Percentiles rank a stretch among this genome's conserved stretches.
These are phyloP conservation scores for Charadrius vociferus DNA, from an alignment of 2,113 vertebrate genomes.

Conservation along the genomic window DNA sequence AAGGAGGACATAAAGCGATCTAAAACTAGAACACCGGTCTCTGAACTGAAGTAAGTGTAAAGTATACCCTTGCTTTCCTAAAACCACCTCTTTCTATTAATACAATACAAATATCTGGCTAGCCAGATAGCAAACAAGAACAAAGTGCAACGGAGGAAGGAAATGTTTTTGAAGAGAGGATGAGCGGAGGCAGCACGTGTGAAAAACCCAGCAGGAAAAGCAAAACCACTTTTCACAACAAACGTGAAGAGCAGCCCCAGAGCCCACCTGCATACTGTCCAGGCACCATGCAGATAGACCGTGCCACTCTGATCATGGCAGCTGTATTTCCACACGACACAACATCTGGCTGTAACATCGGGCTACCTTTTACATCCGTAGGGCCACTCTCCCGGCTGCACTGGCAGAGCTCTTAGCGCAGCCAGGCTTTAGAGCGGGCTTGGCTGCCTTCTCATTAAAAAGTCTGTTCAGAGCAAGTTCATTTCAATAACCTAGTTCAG, in stretches of 20 bases:
- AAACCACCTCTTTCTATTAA: neutral
- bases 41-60: neutral
- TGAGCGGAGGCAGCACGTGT: accelerated
- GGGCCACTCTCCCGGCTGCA: too few relatives aligned
- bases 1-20: neutral
- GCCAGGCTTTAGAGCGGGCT: neutral
- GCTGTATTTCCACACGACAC: neutral
- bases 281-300: accelerated
- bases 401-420: accelerated
- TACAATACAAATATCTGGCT: neutral
- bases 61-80: neutral
- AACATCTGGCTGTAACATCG: neutral
- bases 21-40: neutral
- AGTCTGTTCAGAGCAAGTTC: neutral
- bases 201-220: neutral
- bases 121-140: neutral
- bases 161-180: neutral
- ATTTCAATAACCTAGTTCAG: neutral
- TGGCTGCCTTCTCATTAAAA: neutral
- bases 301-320: accelerated
- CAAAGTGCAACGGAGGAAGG: neutral
- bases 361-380: neutral
- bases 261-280: neutral
- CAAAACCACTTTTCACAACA: neutral
- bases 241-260: neutral